Evolutionary conservation across 2,888 invertebrate species (phyloP).

Genomic region (Amphipyra berbera): DNA sequence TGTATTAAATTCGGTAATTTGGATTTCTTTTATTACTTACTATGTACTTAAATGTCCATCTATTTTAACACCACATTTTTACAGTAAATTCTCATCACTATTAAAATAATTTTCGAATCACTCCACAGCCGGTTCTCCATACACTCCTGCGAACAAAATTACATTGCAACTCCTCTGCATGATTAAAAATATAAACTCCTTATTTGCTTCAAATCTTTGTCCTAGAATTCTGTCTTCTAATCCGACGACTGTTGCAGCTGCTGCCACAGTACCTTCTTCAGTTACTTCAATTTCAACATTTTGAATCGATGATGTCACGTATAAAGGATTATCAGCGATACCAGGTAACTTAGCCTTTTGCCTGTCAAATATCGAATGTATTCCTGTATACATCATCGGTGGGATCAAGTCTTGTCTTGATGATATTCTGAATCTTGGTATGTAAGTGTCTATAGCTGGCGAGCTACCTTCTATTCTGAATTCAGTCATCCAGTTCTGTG

Average conservation of each 20-base stretch:
- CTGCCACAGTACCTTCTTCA: constrained; percentile 93
- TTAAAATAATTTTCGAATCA: constrained; percentile 27
- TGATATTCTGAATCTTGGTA: constrained; percentile 90
- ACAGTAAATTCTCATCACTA: neutral
- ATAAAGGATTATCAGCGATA: constrained; percentile 89
- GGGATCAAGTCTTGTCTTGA: constrained; percentile 84
- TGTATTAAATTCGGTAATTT: neutral
- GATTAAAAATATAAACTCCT: constrained; percentile 92
- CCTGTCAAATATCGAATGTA: constrained; percentile 91
- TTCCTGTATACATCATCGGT: constrained; percentile 89
- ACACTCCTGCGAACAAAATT: constrained; percentile 91
- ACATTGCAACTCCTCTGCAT: constrained; percentile 90
- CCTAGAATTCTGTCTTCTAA: constrained; percentile 82
- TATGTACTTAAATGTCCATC: neutral
- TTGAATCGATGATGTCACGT: constrained; percentile 91
- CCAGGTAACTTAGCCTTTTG: constrained; percentile 90
- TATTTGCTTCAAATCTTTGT: constrained; percentile 91
- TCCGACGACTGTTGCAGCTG: constrained; percentile 89
- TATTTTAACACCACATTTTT: constrained; percentile 9
- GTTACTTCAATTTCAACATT: constrained; percentile 93
- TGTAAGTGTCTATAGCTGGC: constrained; percentile 89
- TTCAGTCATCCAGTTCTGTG: constrained; percentile 86
- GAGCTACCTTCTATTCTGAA: constrained; percentile 80
- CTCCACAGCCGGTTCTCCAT: constrained; percentile 73
- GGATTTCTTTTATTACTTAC: neutral